A percentile compares a stretch with the other conserved stretches of the same genome.
These are phyloP conservation scores for Lophotriccus pileatus DNA, from an alignment of 2,797 vertebrate species.

Conservation along the genomic window DNA sequence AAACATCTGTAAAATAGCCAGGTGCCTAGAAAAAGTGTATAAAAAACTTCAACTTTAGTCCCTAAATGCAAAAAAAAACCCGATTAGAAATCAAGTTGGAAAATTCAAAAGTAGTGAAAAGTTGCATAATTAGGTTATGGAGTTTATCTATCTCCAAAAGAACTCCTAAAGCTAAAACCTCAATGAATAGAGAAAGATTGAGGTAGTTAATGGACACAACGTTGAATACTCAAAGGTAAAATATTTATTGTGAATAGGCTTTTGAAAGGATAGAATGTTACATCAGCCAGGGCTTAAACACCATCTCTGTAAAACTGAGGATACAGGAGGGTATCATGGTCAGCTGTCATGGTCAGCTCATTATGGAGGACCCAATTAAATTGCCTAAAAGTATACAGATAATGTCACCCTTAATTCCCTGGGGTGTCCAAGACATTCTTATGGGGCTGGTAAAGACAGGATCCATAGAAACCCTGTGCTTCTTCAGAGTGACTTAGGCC, in stretches of 20 bases:
- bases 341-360: accelerated
- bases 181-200: not conserved
- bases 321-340: not conserved
- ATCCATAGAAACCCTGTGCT: not conserved
- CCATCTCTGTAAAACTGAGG: not conserved
- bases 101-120: not conserved
- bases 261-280: not conserved
- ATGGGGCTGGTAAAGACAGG: not conserved
- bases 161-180: not conserved
- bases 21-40: not conserved
- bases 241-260: not conserved
- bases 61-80: not conserved
- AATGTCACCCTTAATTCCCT: not conserved
- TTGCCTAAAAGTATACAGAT: not conserved
- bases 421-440: not conserved
- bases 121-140: not conserved
- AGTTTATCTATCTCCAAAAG: not conserved
- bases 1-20: not conserved
- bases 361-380: not conserved
- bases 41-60: not conserved
- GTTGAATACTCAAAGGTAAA: not conserved
- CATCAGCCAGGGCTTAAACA: not conserved
- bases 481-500: not conserved
- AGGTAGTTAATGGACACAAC: not conserved
- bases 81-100: not conserved